A percentile compares a stretch with the other conserved stretches of the same genome.
phyloP scores from a whole-genome alignment of 2,113 vertebrate genomes.

The Solenodon paradoxus region DNA sequence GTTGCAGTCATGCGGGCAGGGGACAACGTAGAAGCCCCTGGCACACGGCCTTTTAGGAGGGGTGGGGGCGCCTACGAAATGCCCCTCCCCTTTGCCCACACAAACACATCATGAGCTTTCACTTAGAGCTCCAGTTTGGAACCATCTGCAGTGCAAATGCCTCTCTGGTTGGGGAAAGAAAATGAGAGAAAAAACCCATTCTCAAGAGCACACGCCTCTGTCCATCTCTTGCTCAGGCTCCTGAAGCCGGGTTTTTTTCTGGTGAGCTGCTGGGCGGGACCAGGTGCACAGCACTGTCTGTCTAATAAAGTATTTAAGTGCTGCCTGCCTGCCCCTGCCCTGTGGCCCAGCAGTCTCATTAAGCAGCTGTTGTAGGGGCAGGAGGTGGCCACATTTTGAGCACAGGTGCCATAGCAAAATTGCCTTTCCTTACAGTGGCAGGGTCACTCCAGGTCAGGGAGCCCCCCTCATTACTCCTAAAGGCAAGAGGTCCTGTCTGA shows the following conservation, averaged over 20 bases:
- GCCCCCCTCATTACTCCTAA: background rate
- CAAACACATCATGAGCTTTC: background rate
- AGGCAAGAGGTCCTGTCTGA: background rate
- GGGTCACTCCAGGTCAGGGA: background rate
- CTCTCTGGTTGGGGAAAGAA: background rate
- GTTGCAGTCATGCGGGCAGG: accelerated
- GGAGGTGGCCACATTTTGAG: background rate
- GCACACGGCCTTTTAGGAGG: accelerated
- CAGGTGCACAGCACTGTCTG: background rate
- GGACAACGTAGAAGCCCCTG: background rate
- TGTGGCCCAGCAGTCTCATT: background rate
- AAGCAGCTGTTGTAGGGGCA: background rate
- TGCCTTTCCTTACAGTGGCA: background rate
- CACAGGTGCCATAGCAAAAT: background rate
- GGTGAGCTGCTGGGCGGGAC: background rate
- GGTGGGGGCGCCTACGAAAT: background rate
- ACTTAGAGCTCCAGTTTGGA: background rate
- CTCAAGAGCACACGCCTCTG: accelerated
- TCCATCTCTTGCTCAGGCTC: accelerated
- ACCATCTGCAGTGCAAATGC: background rate
- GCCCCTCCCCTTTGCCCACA: background rate
- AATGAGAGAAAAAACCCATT: background rate
- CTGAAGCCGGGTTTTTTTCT: accelerated
- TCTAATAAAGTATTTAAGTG: background rate
- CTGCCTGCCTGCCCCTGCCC: background rate